Percentiles rank a stretch among this genome's conserved stretches.
phyloP scores from a whole-genome alignment of 2,113 vertebrate species.

The Gymnogyps californianus region DNA sequence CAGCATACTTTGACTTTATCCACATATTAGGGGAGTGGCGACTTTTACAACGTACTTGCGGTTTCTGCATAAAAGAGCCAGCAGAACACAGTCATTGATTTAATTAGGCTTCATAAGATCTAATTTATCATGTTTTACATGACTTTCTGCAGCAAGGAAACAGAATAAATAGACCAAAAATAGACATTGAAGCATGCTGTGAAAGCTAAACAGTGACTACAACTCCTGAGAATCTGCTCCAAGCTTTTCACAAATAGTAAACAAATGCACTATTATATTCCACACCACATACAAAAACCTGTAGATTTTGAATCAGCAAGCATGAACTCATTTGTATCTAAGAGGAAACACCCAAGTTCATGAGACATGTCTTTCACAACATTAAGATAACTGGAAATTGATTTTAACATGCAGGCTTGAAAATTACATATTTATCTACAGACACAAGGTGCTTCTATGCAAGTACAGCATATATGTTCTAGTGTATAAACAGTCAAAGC shows the following conservation, averaged over 20 bases:
- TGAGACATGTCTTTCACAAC: not conserved
- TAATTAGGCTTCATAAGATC: constrained; percentile 75
- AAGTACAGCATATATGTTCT: not conserved
- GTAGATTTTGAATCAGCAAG: not conserved
- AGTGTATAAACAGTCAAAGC: not conserved
- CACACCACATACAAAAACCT: not conserved
- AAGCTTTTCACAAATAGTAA: constrained; percentile 49
- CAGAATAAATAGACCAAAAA: constrained; percentile 74
- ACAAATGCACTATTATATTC: not conserved
- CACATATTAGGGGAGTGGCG: constrained; percentile 73
- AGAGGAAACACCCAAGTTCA: not conserved
- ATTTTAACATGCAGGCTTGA: not conserved
- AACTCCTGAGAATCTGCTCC: constrained; percentile 52
- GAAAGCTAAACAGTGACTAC: constrained; percentile 67
- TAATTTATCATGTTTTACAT: constrained; percentile 78
- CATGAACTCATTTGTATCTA: not conserved
- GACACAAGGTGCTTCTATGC: not conserved
- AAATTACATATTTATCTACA: not conserved
- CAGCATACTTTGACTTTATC: constrained; percentile 73
- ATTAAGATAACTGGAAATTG: not conserved
- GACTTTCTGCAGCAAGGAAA: constrained; percentile 69
- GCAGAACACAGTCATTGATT: constrained; percentile 72
- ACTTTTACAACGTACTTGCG: constrained; percentile 77
- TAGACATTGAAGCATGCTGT: constrained; percentile 60
- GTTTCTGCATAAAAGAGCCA: constrained; percentile 73